Conservation (phyloP, 2,888 invertebrate genomes). For the Cremastinae sp. region DNA sequence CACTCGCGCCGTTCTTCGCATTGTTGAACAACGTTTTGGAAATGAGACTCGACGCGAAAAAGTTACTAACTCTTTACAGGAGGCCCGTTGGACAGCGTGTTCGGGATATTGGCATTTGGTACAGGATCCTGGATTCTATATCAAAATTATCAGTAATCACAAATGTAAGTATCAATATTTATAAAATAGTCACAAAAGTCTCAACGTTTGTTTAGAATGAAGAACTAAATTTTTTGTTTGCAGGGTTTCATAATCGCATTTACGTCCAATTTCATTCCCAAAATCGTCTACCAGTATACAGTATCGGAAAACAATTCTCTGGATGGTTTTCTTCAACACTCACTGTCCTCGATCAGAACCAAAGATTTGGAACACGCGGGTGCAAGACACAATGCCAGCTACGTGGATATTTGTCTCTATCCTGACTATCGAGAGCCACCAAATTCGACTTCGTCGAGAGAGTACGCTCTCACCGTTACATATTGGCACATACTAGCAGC, state of each 20-base stretch:
- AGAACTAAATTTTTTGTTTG: constrained; percentile 60
- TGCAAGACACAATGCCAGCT: constrained; percentile 74
- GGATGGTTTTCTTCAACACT: constrained; percentile 86
- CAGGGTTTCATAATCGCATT: constrained; percentile 91
- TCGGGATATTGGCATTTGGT: constrained; percentile 90
- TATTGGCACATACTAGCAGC: constrained; percentile 96
- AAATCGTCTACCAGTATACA: constrained; percentile 85
- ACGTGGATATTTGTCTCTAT: constrained; percentile 82
- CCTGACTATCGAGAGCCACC: constrained; percentile 92
- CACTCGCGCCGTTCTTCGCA: constrained; percentile 91
- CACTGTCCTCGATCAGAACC: constrained; percentile 83
- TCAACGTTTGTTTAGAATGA: constrained; percentile 14
- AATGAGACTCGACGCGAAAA: constrained; percentile 91
- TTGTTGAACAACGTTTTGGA: constrained; percentile 91
- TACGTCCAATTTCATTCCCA: constrained; percentile 91
- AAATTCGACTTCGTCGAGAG: constrained; percentile 82
- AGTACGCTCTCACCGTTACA: constrained; percentile 86
- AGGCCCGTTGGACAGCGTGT: constrained; percentile 88
- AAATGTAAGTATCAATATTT: constrained; percentile 85
- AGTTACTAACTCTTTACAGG: constrained; percentile 87
- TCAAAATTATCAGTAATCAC: constrained; percentile 89
- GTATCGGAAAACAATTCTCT: constrained; percentile 81
- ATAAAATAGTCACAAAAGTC: too few relatives aligned
- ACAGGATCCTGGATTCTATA: constrained; percentile 87
- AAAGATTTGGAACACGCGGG: constrained; percentile 74